Percentiles rank a stretch among this genome's conserved stretches.
These are phyloP conservation scores for Phallusia fumigata DNA, from an alignment of 23 tunicate genomes.

Conservation along the genomic window DNA sequence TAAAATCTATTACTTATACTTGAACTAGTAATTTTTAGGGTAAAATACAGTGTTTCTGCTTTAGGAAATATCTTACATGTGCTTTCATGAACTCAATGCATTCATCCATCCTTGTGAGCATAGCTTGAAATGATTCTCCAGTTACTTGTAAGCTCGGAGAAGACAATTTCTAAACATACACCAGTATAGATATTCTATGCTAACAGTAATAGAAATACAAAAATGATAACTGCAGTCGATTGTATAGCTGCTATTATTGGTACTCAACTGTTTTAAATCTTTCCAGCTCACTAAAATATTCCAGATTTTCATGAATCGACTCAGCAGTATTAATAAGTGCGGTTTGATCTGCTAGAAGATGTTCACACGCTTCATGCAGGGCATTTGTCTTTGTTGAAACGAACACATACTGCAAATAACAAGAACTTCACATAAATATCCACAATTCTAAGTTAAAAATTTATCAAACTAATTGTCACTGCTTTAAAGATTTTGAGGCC, in stretches of 20 bases:
- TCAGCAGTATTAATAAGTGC: slow-evolving; percentile 77
- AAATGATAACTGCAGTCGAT: not conserved
- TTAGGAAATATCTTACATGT: slow-evolving; percentile 38
- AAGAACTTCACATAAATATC: not conserved
- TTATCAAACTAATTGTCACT: not conserved
- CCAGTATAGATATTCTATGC: not conserved
- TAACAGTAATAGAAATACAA: too few species aligned
- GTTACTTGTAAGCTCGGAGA: slow-evolving; percentile 83
- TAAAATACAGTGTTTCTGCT: not conserved
- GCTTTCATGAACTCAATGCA: slow-evolving; percentile 90
- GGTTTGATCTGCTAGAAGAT: slow-evolving; percentile 89
- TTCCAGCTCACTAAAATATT: slow-evolving; percentile 73
- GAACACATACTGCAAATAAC: slow-evolving; percentile 73
- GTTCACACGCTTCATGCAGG: slow-evolving; percentile 97
- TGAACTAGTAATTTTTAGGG: not conserved
- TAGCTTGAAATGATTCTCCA: slow-evolving; percentile 76
- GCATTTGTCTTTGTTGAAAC: slow-evolving; percentile 96
- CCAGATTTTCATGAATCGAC: slow-evolving; percentile 79
- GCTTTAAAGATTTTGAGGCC: not conserved
- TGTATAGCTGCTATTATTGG: not conserved
- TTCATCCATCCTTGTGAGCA: slow-evolving; percentile 73
- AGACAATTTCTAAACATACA: slow-evolving; percentile 44
- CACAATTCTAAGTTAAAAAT: not conserved
- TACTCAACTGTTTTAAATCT: slow-evolving; percentile 50
- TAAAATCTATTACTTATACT: too few species aligned